These are phyloP conservation scores for Apomyelois bistriatella DNA, from an alignment of 2,888 invertebrate genomes.

Conservation along the genomic window DNA sequence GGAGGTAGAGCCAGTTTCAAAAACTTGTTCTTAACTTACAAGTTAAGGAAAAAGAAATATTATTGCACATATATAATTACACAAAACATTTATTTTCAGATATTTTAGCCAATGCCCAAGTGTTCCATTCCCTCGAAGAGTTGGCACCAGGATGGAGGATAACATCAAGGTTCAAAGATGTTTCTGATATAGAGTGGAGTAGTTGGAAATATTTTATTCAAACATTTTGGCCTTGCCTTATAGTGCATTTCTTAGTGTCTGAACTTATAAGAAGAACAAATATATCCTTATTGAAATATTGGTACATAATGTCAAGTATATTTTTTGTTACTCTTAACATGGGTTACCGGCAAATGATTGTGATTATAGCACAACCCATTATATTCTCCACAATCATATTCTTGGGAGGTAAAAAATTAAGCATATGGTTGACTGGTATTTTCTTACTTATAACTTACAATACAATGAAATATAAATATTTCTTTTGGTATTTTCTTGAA, in stretches of 20 bases:
- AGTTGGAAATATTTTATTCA: slow-evolving; percentile 79
- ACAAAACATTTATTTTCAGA: slow-evolving; percentile 38
- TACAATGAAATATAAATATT: slow-evolving; percentile 63
- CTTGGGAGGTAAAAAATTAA: slow-evolving; percentile 62
- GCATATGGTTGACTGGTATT: slow-evolving; percentile 80
- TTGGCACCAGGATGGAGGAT: slow-evolving; percentile 80
- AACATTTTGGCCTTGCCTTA: slow-evolving; percentile 75
- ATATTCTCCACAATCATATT: slow-evolving; percentile 66
- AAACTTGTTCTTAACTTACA: too few relatives aligned
- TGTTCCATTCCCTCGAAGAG: slow-evolving; percentile 53
- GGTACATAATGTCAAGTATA: slow-evolving; percentile 76
- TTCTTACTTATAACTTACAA: slow-evolving; percentile 71
- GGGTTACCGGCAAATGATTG: slow-evolving; percentile 69
- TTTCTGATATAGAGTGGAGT: slow-evolving; percentile 86
- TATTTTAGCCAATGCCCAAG: slow-evolving; percentile 40
- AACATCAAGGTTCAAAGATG: slow-evolving; percentile 80
- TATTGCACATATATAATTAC: too few relatives aligned
- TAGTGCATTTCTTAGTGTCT: slow-evolving; percentile 76
- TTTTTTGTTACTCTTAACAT: slow-evolving; percentile 66
- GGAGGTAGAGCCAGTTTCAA: too few relatives aligned
- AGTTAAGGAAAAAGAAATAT: too few relatives aligned
- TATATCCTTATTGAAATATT: slow-evolving; percentile 58
- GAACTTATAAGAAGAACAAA: slow-evolving; percentile 62
- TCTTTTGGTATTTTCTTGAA: slow-evolving; percentile 68
- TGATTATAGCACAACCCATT: slow-evolving; percentile 78